These are phyloP conservation scores for Hycleus cichorii DNA, from an alignment of 1,140 invertebrate genomes.

Conservation along the genomic window DNA sequence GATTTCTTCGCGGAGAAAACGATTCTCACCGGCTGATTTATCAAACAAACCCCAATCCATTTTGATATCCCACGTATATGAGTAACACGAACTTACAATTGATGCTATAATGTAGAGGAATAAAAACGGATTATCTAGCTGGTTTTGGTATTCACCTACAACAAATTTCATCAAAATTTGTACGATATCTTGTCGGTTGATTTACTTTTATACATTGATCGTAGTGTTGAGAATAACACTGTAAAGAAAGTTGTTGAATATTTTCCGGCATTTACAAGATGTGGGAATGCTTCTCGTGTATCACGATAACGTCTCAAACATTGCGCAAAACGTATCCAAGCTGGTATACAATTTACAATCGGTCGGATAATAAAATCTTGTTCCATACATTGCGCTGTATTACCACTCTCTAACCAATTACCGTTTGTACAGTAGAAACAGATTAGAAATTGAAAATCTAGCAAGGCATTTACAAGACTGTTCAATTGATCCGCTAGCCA, in stretches of 20 bases:
- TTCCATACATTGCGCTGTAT: constrained; percentile 43
- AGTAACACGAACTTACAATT: constrained; percentile 73
- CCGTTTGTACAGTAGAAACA: constrained; percentile 53
- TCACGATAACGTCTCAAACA: constrained; percentile 91
- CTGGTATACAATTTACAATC: constrained; percentile 68
- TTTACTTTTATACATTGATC: constrained; percentile 33
- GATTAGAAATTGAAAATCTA: constrained; percentile 74
- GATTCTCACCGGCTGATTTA: constrained; percentile 75
- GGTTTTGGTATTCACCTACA: constrained; percentile 51
- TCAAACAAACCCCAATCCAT: constrained; percentile 99
- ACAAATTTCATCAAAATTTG: background rate
- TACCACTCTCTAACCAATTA: constrained; percentile 40
- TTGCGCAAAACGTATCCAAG: constrained; percentile 93
- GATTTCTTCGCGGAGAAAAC: constrained; percentile 66
- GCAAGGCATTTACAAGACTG: constrained; percentile 65
- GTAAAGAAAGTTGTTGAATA: constrained; percentile 97
- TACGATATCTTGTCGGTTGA: background rate
- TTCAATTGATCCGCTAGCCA: constrained; percentile 91
- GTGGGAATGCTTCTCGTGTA: constrained; percentile 85
- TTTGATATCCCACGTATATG: constrained; percentile 92
- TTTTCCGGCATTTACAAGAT: constrained; percentile 96
- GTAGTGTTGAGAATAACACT: constrained; percentile 75
- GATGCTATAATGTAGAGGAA: constrained; percentile 72
- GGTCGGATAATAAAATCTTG: constrained; percentile 46
- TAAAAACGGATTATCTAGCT: constrained; percentile 69